Evolutionary conservation across 2,113 vertebrate species (phyloP), one percentile per base, ranked within the genome.

Genomic region (Rhinolophus ferrumequinum): DNA sequence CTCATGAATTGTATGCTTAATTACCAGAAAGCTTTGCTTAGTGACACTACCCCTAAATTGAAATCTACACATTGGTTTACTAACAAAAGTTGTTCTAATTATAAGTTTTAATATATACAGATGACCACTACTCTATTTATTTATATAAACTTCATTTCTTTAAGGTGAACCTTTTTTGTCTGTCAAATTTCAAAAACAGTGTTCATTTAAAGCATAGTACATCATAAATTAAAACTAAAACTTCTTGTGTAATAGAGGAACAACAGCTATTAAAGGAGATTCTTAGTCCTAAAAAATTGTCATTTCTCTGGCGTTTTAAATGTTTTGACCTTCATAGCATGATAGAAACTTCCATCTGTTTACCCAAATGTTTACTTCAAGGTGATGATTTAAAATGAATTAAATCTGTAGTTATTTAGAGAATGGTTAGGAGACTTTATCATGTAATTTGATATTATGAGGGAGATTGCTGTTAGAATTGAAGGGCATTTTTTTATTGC

Each of bases 341-440:
- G 50, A 81, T 30, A 73, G 6, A 69, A 90, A 90, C 60, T 41
- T 28, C 15, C 26, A 85, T 73, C 28, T 93, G 72, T n/a, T 93
- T 58, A 81, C 73, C 28, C 52, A 90, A 95, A 93, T 75, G 38
- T 90, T 86, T 95, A 90, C 16, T 80, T 85, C 6, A 66, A 88
- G 90, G 28, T 52, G 26, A 6, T 66, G 4, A 84, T 92, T 92
- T 84, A 64, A 92, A 93, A 11, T 75, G 14, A 73, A 24, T 80
- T 87, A 44, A 44, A 44, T 38, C 30, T 47, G 5, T 67, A 89
- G 18, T 52, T 73, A 69, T 38, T 52, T 94, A 30, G 56, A 70
- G 15, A 88, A 56, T 69, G 11, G 4, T 44, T 54, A 83, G 88
- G 22, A 82, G 12, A 50, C 72, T 88, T 79, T 84, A 54, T 67